These are phyloP conservation scores for Zosterops japonicus DNA, from an alignment of 2,113 vertebrate genomes.

Conservation along the genomic window DNA sequence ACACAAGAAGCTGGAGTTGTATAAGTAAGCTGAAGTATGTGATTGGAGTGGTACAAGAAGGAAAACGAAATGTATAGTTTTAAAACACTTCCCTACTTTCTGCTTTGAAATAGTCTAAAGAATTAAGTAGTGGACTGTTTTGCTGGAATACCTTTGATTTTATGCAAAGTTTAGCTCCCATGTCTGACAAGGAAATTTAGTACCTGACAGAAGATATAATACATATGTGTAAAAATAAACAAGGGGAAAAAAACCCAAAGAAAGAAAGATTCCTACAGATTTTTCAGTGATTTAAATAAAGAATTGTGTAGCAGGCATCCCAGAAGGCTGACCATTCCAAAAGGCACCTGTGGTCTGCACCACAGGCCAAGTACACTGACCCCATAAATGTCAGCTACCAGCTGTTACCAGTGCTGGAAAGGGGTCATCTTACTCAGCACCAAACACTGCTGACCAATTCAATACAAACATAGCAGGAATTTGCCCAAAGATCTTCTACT, in stretches of 20 bases:
- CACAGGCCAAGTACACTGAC: neutral
- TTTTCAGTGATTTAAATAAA: neutral
- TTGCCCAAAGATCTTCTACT: neutral
- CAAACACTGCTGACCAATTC: neutral
- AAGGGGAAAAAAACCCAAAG: fast-evolving
- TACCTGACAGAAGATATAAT: neutral
- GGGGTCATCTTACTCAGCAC: neutral
- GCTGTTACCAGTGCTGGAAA: neutral
- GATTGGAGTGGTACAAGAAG: neutral
- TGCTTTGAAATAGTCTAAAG: neutral
- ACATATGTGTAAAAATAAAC: neutral
- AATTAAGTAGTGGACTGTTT: neutral
- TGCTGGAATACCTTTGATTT: neutral
- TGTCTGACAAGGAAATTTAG: neutral
- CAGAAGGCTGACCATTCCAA: neutral
- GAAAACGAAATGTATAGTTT: neutral
- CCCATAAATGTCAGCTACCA: neutral
- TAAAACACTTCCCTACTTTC: neutral
- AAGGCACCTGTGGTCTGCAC: neutral
- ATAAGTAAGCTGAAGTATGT: neutral
- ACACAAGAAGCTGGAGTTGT: neutral
- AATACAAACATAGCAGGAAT: constrained; percentile 21
- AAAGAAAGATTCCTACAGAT: neutral
- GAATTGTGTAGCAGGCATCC: neutral
- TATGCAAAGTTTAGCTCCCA: neutral